Percentiles rank a stretch among this genome's conserved stretches.
Evolutionary conservation across 2,797 vertebrate genomes (phyloP).

Genomic region (Vipera ursinii): DNA sequence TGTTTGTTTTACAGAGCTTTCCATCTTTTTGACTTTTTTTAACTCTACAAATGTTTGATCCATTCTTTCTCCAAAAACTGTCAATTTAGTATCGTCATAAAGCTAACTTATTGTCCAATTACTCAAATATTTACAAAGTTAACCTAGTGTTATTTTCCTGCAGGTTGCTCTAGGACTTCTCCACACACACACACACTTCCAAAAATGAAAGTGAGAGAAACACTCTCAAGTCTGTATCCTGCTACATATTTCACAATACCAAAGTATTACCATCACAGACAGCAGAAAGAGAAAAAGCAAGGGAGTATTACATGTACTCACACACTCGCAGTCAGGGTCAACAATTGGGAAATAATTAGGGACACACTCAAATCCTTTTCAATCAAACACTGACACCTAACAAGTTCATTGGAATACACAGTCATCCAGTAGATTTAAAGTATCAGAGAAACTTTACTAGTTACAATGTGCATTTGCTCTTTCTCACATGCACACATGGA

Average conservation of each 20-base stretch:
- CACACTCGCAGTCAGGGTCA: not conserved
- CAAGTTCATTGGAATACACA: not conserved
- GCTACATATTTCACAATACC: not conserved
- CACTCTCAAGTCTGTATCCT: not conserved
- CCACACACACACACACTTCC: not conserved
- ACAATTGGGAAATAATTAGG: not conserved
- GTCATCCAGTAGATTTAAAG: not conserved
- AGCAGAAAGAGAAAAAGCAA: not conserved
- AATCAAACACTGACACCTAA: not conserved
- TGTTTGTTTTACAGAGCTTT: not conserved
- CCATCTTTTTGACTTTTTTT: not conserved
- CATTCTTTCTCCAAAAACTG: not conserved
- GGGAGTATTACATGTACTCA: not conserved
- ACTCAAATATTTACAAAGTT: not conserved
- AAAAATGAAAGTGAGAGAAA: not conserved
- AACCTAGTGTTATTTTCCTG: not conserved
- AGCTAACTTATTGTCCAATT: not conserved
- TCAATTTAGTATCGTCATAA: not conserved
- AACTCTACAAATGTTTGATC: not conserved
- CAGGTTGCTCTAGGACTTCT: not conserved
- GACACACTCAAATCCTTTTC: not conserved
- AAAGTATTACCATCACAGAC: not conserved
- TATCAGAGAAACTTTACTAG: not conserved
- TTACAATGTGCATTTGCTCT: not conserved
- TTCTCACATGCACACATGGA: not conserved